Evolutionary conservation across 2,888 invertebrate genomes (phyloP), one percentile per base, ranked within the genome.

Genomic region (Camponotus fellah): DNA sequence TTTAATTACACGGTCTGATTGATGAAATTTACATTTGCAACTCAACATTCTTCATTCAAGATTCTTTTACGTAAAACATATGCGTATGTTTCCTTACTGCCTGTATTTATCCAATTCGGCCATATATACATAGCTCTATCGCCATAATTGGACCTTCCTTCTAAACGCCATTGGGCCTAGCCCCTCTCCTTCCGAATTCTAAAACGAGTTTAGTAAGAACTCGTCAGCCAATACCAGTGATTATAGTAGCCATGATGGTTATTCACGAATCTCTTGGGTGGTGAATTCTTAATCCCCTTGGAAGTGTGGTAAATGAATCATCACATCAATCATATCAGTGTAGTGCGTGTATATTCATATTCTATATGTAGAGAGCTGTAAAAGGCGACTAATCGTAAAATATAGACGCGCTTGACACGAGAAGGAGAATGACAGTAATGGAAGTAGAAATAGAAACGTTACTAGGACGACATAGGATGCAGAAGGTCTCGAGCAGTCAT

Each of bases 371-470:
- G 12, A 6, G 17, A 43, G 64, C 21, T 80, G 81, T 46, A 72
- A 79, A 72, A 60, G 8, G 77, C 86, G 82, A 81, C 71, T 77
- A 80, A 81, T 80, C 85, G 53, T 88, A 77, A 89, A 86, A 82
- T 80, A 82, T 85, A 87, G 85, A 85, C 75, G 75, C 76, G 76
- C 80, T 82, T 83, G 85, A 80, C 83, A 76, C 62, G 66, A 85
- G 84, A 69, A 81, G 69, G 71, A 84, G 85, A 91, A 91, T 85
- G 91, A 90, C 91, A 84, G 90, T 89, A 91, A 90, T 89, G 85
- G 85, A 84, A 74, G 88, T 86, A 86, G 90, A 91, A 88, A 91
- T 91, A 90, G 90, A 91, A 90, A 90, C 83, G 85, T 80, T 85
- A 86, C 66, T 77, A 85, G 84, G 85, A 82, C 56, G 74, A 76